phyloP scores from a whole-genome alignment of 2,888 invertebrate species.

The Aethes cnicana region DNA sequence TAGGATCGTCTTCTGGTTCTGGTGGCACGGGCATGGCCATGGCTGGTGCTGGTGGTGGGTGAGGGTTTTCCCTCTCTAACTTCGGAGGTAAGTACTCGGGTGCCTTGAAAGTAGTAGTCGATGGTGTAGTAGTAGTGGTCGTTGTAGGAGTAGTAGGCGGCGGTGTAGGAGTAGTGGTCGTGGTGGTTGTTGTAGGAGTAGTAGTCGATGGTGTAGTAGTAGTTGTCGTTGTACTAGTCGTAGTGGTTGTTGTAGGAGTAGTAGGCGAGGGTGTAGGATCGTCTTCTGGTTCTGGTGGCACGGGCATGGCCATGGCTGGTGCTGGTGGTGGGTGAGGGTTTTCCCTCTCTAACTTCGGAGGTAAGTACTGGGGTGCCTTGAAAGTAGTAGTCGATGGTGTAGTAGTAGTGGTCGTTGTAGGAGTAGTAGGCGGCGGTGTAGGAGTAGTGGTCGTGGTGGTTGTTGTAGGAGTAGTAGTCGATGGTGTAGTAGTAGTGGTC shows the following conservation, averaged over 20 bases:
- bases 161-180: background rate
- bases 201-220: background rate
- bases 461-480: background rate
- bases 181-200: background rate
- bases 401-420: background rate
- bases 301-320: background rate
- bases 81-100: too few species aligned
- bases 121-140: too few species aligned
- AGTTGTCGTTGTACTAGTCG: background rate
- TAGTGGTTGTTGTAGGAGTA: too few species aligned
- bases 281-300: background rate
- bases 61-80: too few species aligned
- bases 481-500: background rate
- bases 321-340: background rate
- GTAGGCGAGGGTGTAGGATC: too few species aligned
- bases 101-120: too few species aligned
- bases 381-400: background rate
- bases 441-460: background rate
- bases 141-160: background rate
- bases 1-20: too few species aligned
- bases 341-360: background rate
- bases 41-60: background rate
- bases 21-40: background rate
- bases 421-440: background rate
- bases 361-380: conserved; percentile 2